Base-by-base conservation (phyloP, 2,113 vertebrate genomes). In the Gopherus evgoodei region DNA sequence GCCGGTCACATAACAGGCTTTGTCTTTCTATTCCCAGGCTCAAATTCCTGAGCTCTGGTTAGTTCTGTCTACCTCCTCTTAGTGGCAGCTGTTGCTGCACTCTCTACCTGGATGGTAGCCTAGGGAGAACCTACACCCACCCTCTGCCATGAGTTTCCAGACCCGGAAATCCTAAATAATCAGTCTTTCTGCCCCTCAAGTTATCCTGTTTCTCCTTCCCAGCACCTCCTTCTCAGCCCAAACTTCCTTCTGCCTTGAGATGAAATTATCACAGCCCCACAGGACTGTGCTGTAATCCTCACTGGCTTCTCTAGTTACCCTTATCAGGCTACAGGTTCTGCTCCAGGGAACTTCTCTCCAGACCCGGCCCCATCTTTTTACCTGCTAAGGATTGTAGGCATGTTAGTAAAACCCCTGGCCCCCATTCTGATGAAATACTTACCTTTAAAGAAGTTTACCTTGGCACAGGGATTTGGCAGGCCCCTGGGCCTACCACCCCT, bases 181-280 rank as follows among this genome's bases (percentile, higher is more conserved):
- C 21, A 12, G 24, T 76, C 22, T 24, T 6, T 76, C 42, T 76
- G 2, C 31, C 13, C 2, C 35, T 86, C 83, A 87, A 93, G 69
- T 81, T 89, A 62, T 85, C 87, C 81, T 89, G 83, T 31, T 62
- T 96, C 84, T 62, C 81, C 79, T 84, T 92, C 31, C 59, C 72
- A 16, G 2, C 0, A 24, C 54, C 87, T 86, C 87, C 72, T 19
- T 56, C 89, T 84, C n/a, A 9, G 54, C 75, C 47, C 86, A 42
- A 82, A 83, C 84, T 86, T 89, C 52, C 49, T 88, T 86, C 87
- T 93, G 24, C 69, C 81, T 81, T 88, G 42, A 59, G 87, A 90
- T 12, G 89, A 44, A 14, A 27, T 78, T 84, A 54, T 84, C 35
- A 27, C 1, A 44, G 10, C 75, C n/a, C 83, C 50, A 24, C 50